Conservation (phyloP, 2,888 invertebrate genomes). For the Aplocera efformata region DNA sequence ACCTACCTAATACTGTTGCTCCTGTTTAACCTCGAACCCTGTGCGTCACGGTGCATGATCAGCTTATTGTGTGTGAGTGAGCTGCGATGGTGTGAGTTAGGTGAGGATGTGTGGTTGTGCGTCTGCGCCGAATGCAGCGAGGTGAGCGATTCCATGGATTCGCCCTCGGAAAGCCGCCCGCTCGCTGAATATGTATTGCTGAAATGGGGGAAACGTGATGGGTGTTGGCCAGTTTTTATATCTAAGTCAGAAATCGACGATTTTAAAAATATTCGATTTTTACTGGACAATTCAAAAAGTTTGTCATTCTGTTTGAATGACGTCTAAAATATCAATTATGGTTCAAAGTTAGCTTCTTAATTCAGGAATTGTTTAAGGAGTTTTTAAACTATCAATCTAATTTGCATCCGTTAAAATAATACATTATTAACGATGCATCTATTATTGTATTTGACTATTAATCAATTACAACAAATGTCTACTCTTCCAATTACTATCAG, state of each 20-base stretch:
- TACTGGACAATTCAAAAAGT: no score
- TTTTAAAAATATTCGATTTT: no score
- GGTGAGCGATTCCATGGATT: slow-evolving; percentile 91
- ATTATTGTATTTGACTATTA: no score
- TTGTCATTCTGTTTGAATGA: no score
- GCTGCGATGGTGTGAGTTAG: slow-evolving; percentile 83
- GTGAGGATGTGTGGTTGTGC: slow-evolving; percentile 86
- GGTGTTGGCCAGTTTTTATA: slow-evolving; percentile 26
- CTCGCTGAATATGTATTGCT: slow-evolving; percentile 87
- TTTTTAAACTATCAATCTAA: no score
- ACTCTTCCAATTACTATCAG: no score
- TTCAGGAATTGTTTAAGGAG: no score
- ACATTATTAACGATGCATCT: no score
- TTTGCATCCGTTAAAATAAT: no score
- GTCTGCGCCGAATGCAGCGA: slow-evolving; percentile 89
- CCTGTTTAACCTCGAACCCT: slow-evolving; percentile 86
- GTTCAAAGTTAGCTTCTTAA: no score
- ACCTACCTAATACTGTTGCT: slow-evolving; percentile 96
- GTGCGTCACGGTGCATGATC: slow-evolving; percentile 81
- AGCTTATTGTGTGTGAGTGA: slow-evolving; percentile 83
- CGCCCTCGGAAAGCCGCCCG: slow-evolving; percentile 92
- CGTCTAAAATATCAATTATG: no score
- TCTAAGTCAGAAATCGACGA: background rate
- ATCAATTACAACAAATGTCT: no score
- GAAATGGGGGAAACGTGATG: slow-evolving; percentile 66